These are phyloP conservation scores for Mastomys natalensis DNA, from an alignment of 2,113 vertebrate species.

Conservation along the genomic window DNA sequence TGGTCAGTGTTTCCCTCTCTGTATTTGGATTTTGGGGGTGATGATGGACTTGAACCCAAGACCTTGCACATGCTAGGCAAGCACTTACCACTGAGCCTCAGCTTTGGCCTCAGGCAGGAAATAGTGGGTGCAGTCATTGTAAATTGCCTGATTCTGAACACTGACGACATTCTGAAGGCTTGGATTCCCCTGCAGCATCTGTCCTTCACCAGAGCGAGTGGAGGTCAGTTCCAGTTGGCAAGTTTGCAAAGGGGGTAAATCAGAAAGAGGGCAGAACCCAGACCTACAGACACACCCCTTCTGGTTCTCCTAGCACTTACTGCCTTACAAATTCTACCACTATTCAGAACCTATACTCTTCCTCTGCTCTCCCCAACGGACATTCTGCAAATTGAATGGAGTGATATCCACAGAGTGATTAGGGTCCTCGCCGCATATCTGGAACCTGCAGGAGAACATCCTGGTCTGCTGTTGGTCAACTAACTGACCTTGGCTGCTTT, in stretches of 20 bases:
- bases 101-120: not conserved
- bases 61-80: not conserved
- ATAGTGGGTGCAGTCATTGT: not conserved
- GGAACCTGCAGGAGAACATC: not conserved
- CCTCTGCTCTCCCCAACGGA: not conserved
- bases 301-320: not conserved
- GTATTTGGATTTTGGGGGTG: not conserved
- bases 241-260: not conserved
- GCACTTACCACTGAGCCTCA: not conserved
- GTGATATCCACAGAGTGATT: not conserved
- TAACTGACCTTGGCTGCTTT: too few relatives aligned
- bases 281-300: not conserved
- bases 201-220: not conserved
- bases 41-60: not conserved
- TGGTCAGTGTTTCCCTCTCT: not conserved
- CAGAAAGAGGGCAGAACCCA: not conserved
- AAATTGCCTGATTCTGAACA: not conserved
- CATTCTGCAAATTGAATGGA: not conserved
- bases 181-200: not conserved
- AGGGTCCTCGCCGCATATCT: too few relatives aligned
- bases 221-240: not conserved
- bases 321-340: not conserved
- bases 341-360: not conserved
- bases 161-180: not conserved
- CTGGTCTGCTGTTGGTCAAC: not conserved